phyloP scores from a whole-genome alignment of 2,888 invertebrate species.

The Zele albiditarsus region DNA sequence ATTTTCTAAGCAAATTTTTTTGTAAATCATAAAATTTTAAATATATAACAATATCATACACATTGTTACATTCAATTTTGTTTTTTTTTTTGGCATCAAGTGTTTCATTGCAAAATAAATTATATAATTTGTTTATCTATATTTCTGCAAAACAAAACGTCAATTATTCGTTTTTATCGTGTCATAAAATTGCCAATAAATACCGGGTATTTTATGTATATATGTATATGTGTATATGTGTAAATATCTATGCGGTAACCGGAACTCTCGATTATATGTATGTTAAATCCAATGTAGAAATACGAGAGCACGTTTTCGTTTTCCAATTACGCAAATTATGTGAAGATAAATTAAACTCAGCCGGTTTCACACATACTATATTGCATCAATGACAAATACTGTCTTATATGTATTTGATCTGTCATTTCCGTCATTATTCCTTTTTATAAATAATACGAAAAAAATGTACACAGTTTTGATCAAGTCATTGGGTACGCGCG shows the following conservation, averaged over 20 bases:
- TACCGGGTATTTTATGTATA: not conserved
- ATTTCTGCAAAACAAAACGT: not conserved
- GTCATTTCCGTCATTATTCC: too few species aligned
- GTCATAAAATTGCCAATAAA: not conserved
- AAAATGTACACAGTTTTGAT: too few species aligned
- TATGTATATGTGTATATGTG: too few species aligned
- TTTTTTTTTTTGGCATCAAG: not conserved
- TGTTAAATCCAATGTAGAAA: constrained; percentile 3
- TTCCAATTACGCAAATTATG: constrained; percentile 24
- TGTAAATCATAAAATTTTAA: not conserved
- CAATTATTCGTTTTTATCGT: not conserved
- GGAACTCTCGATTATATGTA: constrained; percentile 4
- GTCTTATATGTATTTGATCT: not conserved
- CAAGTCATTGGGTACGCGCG: too few species aligned
- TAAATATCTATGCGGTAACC: not conserved
- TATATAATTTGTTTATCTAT: not conserved
- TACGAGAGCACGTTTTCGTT: constrained; percentile 13
- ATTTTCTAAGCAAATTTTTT: not conserved
- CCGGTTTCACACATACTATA: not conserved
- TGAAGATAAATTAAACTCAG: constrained; percentile 8
- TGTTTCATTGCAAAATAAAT: not conserved
- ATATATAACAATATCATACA: too few species aligned
- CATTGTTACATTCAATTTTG: not conserved
- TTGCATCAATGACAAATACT: not conserved
- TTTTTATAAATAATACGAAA: too few species aligned